phyloP scores from a whole-genome alignment of 1,140 invertebrate species.

The Bombus huntii region DNA sequence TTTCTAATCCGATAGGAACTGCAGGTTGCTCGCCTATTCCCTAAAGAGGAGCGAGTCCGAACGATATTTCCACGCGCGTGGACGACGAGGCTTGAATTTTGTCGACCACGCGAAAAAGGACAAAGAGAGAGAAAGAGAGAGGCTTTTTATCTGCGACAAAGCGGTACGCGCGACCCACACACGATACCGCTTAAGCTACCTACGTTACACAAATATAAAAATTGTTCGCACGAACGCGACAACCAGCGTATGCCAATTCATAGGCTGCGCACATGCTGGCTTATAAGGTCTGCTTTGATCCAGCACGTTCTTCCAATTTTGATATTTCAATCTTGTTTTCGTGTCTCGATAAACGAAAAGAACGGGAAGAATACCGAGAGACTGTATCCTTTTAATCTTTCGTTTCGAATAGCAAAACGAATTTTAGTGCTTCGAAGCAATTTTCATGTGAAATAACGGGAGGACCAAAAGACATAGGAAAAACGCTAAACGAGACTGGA shows the following conservation, averaged over 20 bases:
- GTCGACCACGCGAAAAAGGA: slow-evolving; percentile 49
- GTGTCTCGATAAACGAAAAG: neutral
- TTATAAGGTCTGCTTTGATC: neutral
- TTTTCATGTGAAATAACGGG: too few species aligned
- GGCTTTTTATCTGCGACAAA: slow-evolving; percentile 27
- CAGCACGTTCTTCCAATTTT: neutral
- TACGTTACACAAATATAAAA: slow-evolving; percentile 44
- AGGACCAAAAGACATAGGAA: too few species aligned
- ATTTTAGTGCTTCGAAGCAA: too few species aligned
- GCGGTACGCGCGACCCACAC: slow-evolving; percentile 30
- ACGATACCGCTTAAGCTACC: slow-evolving; percentile 11
- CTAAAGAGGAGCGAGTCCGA: slow-evolving; percentile 34
- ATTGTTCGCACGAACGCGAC: slow-evolving; percentile 17
- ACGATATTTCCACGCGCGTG: neutral
- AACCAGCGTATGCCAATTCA: neutral
- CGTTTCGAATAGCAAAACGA: too few species aligned
- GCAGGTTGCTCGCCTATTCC: neutral
- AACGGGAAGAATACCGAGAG: too few species aligned
- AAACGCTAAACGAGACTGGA: too few species aligned
- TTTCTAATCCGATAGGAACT: neutral
- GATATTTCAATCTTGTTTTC: neutral
- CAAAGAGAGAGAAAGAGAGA: slow-evolving; percentile 2
- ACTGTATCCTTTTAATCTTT: too few species aligned
- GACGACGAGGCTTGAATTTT: slow-evolving; percentile 35
- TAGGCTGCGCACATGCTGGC: neutral